Conservation (phyloP, 1,140 invertebrate genomes). For the Limonius californicus region DNA sequence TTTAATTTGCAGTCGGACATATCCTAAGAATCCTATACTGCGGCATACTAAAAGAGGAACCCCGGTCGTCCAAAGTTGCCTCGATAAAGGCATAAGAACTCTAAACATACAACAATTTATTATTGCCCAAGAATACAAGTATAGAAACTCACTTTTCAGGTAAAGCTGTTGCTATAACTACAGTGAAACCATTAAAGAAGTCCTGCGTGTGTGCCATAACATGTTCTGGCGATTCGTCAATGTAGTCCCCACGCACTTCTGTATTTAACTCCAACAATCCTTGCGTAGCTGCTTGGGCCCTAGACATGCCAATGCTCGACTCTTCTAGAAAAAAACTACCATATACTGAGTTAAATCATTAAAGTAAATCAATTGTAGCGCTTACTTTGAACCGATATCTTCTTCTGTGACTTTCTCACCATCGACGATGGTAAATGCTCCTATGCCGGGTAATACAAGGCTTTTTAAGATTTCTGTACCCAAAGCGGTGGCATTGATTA, state of each 20-base stretch:
- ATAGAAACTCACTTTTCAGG: constrained; percentile 70
- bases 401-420: constrained; percentile 79
- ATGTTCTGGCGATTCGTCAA: constrained; percentile 83
- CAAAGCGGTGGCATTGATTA: constrained; percentile 91
- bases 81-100: constrained; percentile 66
- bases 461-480: constrained; percentile 96
- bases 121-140: no score
- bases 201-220: constrained; percentile 81
- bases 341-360: no score
- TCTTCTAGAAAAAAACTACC: constrained; percentile 83
- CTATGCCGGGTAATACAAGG: constrained; percentile 89
- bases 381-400: constrained; percentile 89
- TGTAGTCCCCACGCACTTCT: constrained; percentile 88
- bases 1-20: constrained; percentile 82
- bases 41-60: constrained; percentile 84
- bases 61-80: constrained; percentile 79
- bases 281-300: constrained; percentile 79
- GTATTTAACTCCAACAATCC: constrained; percentile 87
- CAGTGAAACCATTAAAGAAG: constrained; percentile 83
- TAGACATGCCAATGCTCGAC: constrained; percentile 73
- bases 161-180: constrained; percentile 84
- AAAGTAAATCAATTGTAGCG: no score
- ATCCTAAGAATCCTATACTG: constrained; percentile 90
- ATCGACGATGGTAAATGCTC: constrained; percentile 95
- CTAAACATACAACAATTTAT: constrained; percentile 40